phyloP scores from a whole-genome alignment of 2,888 invertebrate genomes.

The Philopedon plagiatum region DNA sequence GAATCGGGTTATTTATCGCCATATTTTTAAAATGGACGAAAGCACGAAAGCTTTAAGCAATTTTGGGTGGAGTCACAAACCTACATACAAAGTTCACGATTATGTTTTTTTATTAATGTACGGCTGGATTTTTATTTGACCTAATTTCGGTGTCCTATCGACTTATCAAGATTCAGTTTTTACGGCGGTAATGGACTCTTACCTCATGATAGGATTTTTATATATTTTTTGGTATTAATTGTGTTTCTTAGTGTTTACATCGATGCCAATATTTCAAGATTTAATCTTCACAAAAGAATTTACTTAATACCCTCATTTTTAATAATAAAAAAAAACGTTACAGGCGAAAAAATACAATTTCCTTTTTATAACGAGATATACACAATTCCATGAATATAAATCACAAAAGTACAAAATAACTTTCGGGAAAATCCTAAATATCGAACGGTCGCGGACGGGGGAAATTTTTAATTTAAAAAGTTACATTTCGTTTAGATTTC shows the following conservation, averaged over 20 bases:
- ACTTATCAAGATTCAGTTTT: neutral
- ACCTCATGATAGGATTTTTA: no score
- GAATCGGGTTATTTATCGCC: conserved; percentile 24
- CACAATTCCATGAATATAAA: conserved; percentile 49
- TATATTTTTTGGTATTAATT: no score
- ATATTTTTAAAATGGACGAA: conserved; percentile 25
- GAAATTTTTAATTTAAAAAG: conserved; percentile 38
- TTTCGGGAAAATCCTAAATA: conserved; percentile 37
- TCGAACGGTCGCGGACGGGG: conserved; percentile 21
- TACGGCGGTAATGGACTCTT: no score
- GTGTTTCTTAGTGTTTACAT: no score
- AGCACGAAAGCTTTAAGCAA: conserved; percentile 19
- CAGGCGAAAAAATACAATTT: conserved; percentile 37
- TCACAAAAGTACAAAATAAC: conserved; percentile 39
- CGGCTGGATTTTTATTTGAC: neutral
- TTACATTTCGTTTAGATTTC: conserved; percentile 17
- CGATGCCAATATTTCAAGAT: neutral
- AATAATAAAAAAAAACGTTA: neutral
- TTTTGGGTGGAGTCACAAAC: conserved; percentile 27
- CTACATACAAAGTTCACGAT: conserved; percentile 11
- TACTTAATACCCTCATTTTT: conserved; percentile 1
- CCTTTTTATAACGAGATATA: conserved; percentile 38
- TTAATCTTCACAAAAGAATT: neutral
- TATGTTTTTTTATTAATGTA: conserved; percentile 9
- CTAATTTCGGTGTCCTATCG: neutral